Evolutionary conservation across 1,140 invertebrate species (phyloP), one percentile per base, ranked within the genome.

Genomic region (Monomorium pharaonis): DNA sequence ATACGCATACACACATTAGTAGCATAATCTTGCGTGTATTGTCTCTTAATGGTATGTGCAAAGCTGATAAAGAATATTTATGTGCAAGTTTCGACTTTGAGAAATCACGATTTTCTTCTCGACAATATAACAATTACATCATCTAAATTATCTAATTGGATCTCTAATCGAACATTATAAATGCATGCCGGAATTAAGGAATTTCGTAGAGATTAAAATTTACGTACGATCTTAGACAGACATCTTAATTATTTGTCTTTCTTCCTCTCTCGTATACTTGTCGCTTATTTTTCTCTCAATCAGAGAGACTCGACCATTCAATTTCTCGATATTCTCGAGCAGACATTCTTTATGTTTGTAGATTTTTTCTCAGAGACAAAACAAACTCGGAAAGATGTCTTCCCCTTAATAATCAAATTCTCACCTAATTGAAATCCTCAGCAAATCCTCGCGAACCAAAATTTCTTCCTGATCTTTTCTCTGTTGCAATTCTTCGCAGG

Each of bases 21-120:
- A 89, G 74, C 60, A 10, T 89, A 91, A 86, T 91, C 81, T 65
- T 80, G 83, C 62, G 67, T 90, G 65, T 67, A 91, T 90, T 90
- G 85, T 88, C 75, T 91, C 74, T 30, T 86, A 88, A 58, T 33
- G 37, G 70, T 90, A 72, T 42, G 51, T 77, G 47, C 58, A 56
- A 70, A 56, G 37, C 30, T 44, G 30, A 60, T 33, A 75, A 27
- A 9, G 58, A 65, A 51, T 27, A 21, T 47, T 27, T 75, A n/a
- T 44, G 33, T 47, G 12, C 54, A 77, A 44, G 12, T 42, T 65
- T 78, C 76, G 56, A 21, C 44, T 62, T 54, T 42, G 72, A 76
- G 44, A 76, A 75, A 18, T 77, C 81, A 37, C 77, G 63, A 10
- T 58, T 83, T 27, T 24, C 37, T 70, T 33, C 33, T 60, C n/a